Conservation (phyloP, 1,140 invertebrate species). For the Trichoplusia ni region DNA sequence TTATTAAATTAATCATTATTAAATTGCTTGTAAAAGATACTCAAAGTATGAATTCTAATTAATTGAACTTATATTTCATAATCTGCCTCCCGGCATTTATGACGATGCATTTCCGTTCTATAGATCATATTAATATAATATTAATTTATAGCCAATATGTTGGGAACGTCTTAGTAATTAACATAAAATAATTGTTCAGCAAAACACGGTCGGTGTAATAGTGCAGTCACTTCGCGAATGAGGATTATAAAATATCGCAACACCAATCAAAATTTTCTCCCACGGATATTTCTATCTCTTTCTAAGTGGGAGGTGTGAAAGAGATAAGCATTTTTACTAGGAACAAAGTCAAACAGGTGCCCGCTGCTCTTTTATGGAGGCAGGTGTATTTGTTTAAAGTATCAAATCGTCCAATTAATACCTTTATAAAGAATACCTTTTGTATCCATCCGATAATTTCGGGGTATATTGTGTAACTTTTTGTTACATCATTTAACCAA, state of each 20-base stretch:
- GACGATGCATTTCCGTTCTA: background rate
- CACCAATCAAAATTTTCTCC: conserved; percentile 34
- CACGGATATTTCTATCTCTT: conserved; percentile 30
- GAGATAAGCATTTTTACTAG: conserved; percentile 24
- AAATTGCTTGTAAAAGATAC: background rate
- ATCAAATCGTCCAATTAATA: conserved; percentile 57
- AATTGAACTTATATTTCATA: background rate
- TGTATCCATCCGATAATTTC: conserved; percentile 25
- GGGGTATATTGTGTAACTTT: conserved; percentile 27
- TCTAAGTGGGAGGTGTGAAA: conserved; percentile 28
- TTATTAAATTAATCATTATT: too few relatives aligned
- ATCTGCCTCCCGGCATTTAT: background rate
- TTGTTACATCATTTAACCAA: conserved; percentile 25
- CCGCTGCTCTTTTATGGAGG: conserved; percentile 26
- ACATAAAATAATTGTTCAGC: conserved; percentile 17
- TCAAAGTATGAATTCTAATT: background rate
- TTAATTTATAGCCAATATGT: conserved; percentile 21
- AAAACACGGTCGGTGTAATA: conserved; percentile 25
- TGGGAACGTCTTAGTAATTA: conserved; percentile 7
- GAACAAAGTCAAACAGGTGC: conserved; percentile 23
- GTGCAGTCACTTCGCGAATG: conserved; percentile 22
- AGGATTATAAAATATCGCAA: conserved; percentile 26
- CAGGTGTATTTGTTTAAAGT: conserved; percentile 60
- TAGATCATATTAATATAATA: conserved; percentile 31
- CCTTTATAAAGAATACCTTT: conserved; percentile 26